These are phyloP conservation scores for Tenualosa ilisha DNA, from an alignment of 2,797 vertebrate genomes.

Conservation along the genomic window DNA sequence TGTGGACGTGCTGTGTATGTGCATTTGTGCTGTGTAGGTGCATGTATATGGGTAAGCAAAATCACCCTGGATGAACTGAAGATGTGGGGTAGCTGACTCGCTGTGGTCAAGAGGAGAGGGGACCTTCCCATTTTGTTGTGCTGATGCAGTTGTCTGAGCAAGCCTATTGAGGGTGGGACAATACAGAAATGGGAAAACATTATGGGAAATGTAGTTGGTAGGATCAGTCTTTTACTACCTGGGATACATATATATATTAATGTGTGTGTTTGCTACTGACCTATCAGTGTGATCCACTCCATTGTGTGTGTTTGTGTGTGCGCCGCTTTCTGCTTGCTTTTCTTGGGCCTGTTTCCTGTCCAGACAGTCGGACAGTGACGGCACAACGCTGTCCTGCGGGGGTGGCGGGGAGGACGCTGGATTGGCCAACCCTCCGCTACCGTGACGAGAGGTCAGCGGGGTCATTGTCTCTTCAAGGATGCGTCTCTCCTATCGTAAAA, in stretches of 20 bases:
- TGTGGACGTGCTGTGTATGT: neutral
- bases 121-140: slow-evolving; percentile 68
- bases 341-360: slow-evolving; percentile 55
- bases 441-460: slow-evolving; percentile 75
- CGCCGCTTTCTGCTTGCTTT: slow-evolving; percentile 41
- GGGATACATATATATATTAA: neutral
- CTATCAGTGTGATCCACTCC: slow-evolving; percentile 36
- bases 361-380: slow-evolving; percentile 43
- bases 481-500: slow-evolving; percentile 80
- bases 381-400: slow-evolving; percentile 62
- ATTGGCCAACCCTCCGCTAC: slow-evolving; percentile 57
- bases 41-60: neutral
- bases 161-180: slow-evolving; percentile 38
- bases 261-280: slow-evolving; percentile 31
- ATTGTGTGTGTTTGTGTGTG: slow-evolving; percentile 33
- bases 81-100: slow-evolving; percentile 69
- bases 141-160: slow-evolving; percentile 33
- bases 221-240: neutral
- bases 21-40: neutral
- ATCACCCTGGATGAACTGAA: slow-evolving; percentile 83
- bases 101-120: slow-evolving; percentile 54
- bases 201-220: neutral
- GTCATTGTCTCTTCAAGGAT: slow-evolving; percentile 93
- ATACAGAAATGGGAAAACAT: neutral
- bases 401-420: neutral